Conservation (phyloP, 2,888 invertebrate genomes). For the Stegana nigrithorax region DNA sequence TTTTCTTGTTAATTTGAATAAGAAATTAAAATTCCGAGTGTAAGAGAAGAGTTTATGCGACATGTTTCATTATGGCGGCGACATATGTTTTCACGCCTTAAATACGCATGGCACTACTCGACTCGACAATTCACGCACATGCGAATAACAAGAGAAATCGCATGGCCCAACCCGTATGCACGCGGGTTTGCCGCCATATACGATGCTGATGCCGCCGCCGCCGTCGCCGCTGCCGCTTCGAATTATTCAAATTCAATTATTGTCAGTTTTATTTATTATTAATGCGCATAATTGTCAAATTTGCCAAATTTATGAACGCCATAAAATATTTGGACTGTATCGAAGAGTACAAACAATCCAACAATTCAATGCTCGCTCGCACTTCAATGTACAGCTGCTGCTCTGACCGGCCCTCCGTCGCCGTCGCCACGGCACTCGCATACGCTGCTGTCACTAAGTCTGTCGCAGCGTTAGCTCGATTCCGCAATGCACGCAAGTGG, state of each 20-base stretch:
- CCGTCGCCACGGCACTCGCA: neutral
- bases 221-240: neutral
- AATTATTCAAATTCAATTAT: conserved; percentile 65
- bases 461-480: neutral
- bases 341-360: neutral
- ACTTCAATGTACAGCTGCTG: neutral
- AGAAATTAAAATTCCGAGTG: conserved; percentile 49
- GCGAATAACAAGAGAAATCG: neutral
- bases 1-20: conserved; percentile 2
- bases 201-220: neutral
- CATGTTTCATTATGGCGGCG: conserved; percentile 60
- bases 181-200: neutral
- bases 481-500: neutral
- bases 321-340: conserved; percentile 25
- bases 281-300: conserved; percentile 69
- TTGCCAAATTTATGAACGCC: conserved; percentile 64
- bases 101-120: no score
- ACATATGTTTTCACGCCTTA: conserved; percentile 59
- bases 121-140: no score
- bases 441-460: neutral
- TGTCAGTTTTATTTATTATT: conserved; percentile 68
- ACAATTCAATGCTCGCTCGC: neutral
- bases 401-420: neutral
- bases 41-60: conserved; percentile 33
- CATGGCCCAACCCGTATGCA: neutral